phyloP scores from a whole-genome alignment of 2,888 invertebrate species.

The Cantharis nigra region DNA sequence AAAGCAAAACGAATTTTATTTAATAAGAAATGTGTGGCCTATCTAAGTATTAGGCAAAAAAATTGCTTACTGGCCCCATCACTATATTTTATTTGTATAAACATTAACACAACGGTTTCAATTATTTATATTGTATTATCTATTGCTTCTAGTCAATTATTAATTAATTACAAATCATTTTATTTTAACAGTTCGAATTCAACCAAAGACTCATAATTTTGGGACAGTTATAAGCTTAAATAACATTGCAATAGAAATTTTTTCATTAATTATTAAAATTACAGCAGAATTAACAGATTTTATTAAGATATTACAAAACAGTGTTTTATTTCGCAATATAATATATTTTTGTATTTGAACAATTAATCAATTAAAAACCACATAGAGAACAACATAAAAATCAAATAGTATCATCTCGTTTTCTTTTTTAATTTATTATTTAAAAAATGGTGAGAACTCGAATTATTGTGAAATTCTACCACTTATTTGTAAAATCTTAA shows the following conservation, averaged over 20 bases:
- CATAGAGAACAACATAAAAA: no score
- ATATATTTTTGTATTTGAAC: no score
- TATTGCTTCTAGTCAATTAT: neutral
- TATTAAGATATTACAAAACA: neutral
- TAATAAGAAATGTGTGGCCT: slow-evolving; percentile 9
- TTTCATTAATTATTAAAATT: neutral
- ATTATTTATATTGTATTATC: neutral
- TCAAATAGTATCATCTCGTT: no score
- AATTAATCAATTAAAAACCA: no score
- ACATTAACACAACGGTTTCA: neutral
- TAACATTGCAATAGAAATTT: neutral
- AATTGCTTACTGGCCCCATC: slow-evolving; percentile 25
- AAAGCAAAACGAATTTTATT: slow-evolving; percentile 19
- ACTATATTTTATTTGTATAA: slow-evolving; percentile 13
- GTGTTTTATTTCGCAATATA: neutral
- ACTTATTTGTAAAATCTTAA: neutral
- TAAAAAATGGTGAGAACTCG: no score
- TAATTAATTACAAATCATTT: neutral
- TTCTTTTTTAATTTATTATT: no score
- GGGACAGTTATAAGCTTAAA: neutral
- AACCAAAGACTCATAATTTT: neutral
- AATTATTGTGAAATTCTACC: neutral
- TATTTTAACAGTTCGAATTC: neutral
- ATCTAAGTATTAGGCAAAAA: slow-evolving; percentile 20
- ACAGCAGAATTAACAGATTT: neutral